Evolutionary conservation across 35 echinoderm and acorn worm species (phyloP).

Genomic region (Hemicentrotus pulcherrimus): DNA sequence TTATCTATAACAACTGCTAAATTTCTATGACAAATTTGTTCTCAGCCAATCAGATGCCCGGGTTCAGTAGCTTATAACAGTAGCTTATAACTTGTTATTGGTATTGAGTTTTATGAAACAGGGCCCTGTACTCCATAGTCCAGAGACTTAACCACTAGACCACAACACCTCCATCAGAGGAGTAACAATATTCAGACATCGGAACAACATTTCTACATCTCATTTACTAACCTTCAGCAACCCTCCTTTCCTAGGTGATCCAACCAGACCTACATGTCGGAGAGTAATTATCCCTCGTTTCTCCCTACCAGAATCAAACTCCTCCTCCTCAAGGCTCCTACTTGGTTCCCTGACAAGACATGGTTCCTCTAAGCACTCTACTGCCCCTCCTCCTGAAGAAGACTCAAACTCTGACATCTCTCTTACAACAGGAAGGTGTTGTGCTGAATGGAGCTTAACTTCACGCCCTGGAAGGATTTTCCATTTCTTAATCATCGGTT

Average conservation of each 20-base stretch:
- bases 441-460: background rate
- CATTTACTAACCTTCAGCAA: background rate
- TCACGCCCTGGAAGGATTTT: background rate
- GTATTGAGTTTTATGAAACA: no score
- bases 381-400: background rate
- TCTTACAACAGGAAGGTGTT: background rate
- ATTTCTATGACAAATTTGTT: no score
- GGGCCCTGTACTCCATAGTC: no score
- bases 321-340: background rate
- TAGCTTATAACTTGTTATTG: no score
- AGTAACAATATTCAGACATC: no score
- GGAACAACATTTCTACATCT: background rate
- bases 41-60: no score
- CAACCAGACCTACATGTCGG: background rate
- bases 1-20: no score
- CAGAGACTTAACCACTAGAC: no score
- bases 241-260: background rate
- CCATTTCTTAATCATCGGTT: background rate
- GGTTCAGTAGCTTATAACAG: no score
- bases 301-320: background rate
- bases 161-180: no score
- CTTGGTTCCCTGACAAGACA: background rate
- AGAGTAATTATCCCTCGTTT: background rate
- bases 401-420: background rate
- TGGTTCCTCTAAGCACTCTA: background rate